These are phyloP conservation scores for Dryobotodes eremita DNA, from an alignment of 2,888 invertebrate species.

Conservation along the genomic window DNA sequence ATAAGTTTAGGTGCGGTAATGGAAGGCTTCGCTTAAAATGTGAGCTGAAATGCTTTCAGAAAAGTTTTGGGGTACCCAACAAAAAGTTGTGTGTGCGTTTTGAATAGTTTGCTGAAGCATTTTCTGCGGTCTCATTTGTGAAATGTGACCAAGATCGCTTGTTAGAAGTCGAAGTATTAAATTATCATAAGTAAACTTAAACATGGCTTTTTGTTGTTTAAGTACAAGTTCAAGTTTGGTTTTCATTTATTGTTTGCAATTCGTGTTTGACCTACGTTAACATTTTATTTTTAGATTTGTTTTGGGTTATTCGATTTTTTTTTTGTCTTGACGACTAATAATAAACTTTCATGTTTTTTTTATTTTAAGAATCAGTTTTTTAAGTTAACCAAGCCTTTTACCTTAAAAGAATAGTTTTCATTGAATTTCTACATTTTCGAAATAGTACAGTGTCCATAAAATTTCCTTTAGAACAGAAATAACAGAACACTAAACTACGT, in stretches of 20 bases:
- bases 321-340: background rate
- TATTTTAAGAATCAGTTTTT: too few species aligned
- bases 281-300: background rate
- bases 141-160: conserved; percentile 44
- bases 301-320: too few species aligned
- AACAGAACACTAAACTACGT: conserved; percentile 26
- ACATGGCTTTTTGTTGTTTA: background rate
- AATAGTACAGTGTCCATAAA: background rate
- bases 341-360: too few species aligned
- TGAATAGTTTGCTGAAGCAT: conserved; percentile 60
- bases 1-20: conserved; percentile 82
- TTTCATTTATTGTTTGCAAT: conserved; percentile 2
- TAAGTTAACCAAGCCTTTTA: too few species aligned
- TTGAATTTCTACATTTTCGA: background rate
- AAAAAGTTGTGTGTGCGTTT: conserved; percentile 66
- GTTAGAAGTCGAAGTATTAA: conserved; percentile 15
- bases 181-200: conserved; percentile 12
- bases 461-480: conserved; percentile 5
- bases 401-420: background rate
- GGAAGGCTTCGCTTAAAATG: conserved; percentile 79
- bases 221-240: background rate
- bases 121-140: conserved; percentile 56
- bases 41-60: conserved; percentile 76
- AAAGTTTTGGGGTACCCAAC: conserved; percentile 72
- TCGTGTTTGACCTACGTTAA: background rate